Evolutionary conservation across 2,797 vertebrate species (phyloP), one percentile per base, ranked within the genome.

Genomic region (Rhabdophis nuchalis): DNA sequence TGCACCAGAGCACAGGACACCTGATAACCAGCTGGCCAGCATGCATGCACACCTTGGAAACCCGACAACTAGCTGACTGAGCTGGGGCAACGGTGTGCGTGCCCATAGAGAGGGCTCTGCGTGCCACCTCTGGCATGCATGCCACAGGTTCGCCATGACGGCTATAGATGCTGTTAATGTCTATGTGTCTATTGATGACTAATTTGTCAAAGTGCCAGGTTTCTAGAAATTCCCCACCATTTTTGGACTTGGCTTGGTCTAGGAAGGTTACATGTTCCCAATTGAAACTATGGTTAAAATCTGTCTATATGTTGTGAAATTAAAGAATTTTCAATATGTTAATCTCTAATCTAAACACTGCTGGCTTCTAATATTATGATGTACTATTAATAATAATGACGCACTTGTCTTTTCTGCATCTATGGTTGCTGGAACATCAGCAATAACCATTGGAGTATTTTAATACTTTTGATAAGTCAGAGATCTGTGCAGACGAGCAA

Each of bases 391-490:
- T 52, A 86, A 27, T 36, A 53, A 20, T 5, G n/a, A 50, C 14
- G 64, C 7, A 23, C 89, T 91, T 29, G 41, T 92, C 64, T 93
- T 61, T 56, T 94, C 68, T 32, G n/a, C 1, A 87, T 93, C 86
- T 54, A 68, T 0, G 3, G 12, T 87, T 86, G 88, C 86, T 58
- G 87, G 72, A 93, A 50, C 29, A 72, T 29, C 7, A 92, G 4
- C 46, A 95, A 20, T 90, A 50, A 25, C 20, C 36, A 58, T 41
- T 25, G 8, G n/a, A 29, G 1, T 11, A 89, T 77, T 77, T 36
- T 68, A 25, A 68, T 25, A 77, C 14, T 5, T 36, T 7, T 23
- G 16, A 12, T 57, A n/a, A 85, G 27, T 50, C 13, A 29, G 18
- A 27, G 9, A 14, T 10, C 88, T 41, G 52, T 13, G n/a, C 14